Base-by-base conservation (phyloP, 37 sponge, comb jelly and placozoan genomes). In the Cladorhizidae sp. region DNA sequence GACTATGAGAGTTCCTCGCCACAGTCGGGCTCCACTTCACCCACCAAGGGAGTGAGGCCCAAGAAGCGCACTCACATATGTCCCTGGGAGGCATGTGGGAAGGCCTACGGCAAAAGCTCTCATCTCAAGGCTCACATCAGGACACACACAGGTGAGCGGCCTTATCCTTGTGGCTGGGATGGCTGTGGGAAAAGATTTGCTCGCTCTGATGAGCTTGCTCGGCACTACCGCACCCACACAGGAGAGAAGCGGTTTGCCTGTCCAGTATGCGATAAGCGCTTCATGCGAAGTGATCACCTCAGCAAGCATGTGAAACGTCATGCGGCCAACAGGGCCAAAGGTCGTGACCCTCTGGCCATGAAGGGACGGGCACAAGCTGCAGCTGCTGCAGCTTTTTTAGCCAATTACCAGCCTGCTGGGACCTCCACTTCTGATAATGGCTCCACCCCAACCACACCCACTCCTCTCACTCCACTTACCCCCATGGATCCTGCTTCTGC, bases 101-200 rank as follows among this genome's bases (percentile, higher is more conserved):
- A 98, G 81, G 92, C 89, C 23, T 98, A 95, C 81, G 94, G 94
- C 38, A 98, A 98, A 87, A 96, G 95, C 70, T 98, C 99, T 22
- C 99, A 98, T 56, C 75, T 98, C 31, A 98, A 98, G 76, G 99
- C 99, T 0, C 99, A 98, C 87, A 93, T 98, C 57, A 83, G 99
- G 32, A 95, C 96, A 22, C 99, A 98, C 84, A 98, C 99, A 21
- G 99, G 99, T 20, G 99, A 98, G 76, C 85, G 95, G 36, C 99
- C 99, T 32, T 98, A 96, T 70, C 85, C 87, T 11, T 98, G 99
- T 84, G 90, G 81, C 68, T 98, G 99, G 99, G 86, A 93, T 28
- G 83, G 84, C 40, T 98, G 99, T 69, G 87, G 84, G 41, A 98
- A 98, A 75, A 85, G 87, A 49, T 98, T 98, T 80, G 97, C 99